A percentile compares a stretch with the other conserved stretches of the same genome.
Conservation (phyloP, 2,888 invertebrate species). For the Chrysopilus asiliformis region DNA sequence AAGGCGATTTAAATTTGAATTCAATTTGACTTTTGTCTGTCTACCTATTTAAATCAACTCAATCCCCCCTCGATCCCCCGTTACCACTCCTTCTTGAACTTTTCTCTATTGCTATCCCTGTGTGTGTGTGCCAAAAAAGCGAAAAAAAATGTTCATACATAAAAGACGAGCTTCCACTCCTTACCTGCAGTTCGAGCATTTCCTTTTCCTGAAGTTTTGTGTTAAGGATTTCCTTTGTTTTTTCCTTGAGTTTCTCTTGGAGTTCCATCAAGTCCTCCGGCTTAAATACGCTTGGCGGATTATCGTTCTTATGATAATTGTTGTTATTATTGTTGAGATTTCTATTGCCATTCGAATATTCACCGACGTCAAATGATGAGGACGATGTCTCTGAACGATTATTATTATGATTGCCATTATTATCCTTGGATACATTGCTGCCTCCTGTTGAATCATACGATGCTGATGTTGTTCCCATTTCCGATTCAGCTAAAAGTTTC, state of each 20-base stretch:
- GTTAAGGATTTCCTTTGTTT: constrained; percentile 35
- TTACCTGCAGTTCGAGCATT: constrained; percentile 35
- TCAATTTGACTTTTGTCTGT: no score
- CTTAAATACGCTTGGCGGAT: constrained; percentile 23
- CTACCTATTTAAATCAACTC: no score
- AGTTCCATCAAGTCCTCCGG: constrained; percentile 33
- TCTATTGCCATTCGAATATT: constrained; percentile 4
- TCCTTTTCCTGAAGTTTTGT: constrained; percentile 35
- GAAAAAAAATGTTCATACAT: no score
- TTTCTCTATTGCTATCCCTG: no score
- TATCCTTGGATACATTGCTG: no score
- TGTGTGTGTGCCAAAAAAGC: no score
- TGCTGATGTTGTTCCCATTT: constrained; percentile 16
- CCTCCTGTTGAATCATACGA: background rate
- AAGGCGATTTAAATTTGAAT: no score
- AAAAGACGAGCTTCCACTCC: background rate
- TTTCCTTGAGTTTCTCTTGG: constrained; percentile 35
- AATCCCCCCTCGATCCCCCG: no score
- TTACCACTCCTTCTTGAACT: no score
- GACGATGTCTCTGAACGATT: constrained; percentile 2
- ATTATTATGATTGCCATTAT: constrained; percentile 4
- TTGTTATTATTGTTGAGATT: constrained; percentile 7
- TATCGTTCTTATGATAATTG: constrained; percentile 13
- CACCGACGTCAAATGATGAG: constrained; percentile 4
- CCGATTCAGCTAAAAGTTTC: constrained; percentile 12